Conservation (phyloP, 2,113 vertebrate genomes). For the Acanthochromis polyacanthus region DNA sequence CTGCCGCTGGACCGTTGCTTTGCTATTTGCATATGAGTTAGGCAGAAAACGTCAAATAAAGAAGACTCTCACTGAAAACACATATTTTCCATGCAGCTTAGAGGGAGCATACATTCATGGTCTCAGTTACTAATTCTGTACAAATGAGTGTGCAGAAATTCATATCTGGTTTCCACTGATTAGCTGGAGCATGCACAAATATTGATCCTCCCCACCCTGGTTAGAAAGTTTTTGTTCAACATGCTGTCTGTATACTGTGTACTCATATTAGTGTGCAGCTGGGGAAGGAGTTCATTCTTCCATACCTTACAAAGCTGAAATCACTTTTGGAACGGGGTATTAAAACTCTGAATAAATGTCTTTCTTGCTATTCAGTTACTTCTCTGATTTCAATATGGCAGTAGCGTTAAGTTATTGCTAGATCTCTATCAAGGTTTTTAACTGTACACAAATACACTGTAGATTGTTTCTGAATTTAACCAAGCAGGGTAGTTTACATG, state of each 20-base stretch:
- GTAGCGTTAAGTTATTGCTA: background rate
- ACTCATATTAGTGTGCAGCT: background rate
- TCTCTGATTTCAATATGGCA: background rate
- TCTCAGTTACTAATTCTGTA: background rate
- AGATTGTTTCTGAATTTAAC: background rate
- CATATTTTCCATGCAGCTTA: background rate
- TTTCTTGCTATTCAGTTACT: background rate
- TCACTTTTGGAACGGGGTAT: background rate
- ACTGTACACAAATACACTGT: background rate
- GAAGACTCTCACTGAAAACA: slow-evolving; percentile 5
- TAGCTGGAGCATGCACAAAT: background rate
- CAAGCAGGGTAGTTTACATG: too few species aligned
- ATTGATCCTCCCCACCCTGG: too few species aligned
- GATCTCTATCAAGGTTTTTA: background rate
- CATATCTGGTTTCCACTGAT: background rate
- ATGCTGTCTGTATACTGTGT: too few species aligned
- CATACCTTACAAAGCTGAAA: background rate
- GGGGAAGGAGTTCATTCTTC: too few species aligned
- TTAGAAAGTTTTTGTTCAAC: too few species aligned
- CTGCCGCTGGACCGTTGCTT: slow-evolving; percentile 21
- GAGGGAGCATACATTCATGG: background rate
- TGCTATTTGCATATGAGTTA: slow-evolving; percentile 26
- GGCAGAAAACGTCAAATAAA: slow-evolving; percentile 52
- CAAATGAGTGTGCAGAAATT: background rate
- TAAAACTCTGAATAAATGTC: background rate